Evolutionary conservation across 1,140 invertebrate genomes (phyloP), one percentile per base, ranked within the genome.

Genomic region (Drosophila oshimai): DNA sequence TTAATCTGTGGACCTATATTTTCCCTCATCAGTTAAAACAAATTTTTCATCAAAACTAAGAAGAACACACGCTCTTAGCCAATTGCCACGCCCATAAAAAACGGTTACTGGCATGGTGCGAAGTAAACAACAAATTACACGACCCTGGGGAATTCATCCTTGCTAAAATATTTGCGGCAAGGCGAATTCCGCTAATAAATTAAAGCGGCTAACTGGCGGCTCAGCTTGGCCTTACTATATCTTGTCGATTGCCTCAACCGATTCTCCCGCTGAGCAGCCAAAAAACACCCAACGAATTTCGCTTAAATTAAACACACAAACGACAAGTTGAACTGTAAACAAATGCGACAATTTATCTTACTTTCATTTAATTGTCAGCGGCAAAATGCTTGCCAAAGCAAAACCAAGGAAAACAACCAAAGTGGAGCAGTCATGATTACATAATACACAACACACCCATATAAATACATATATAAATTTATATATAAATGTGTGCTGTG

Each of bases 331-430:
- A 77, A 81, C 77, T 87, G 81, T 87, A 87, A 87, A 87, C 81
- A 87, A 87, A 81, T 74, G 81, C 81, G 81, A 74, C 83, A 87
- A 87, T 87, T 87, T 87, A 87, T 87, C 83, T 87, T 87, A 81
- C 81, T 87, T 87, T 81, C 81, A 64, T 87, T 87, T 87, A 87
- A 87, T 87, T 87, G 81, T 87, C 81, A 77, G 72, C 76, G 73
- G 42, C 47, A 68, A 87, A 87, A 77, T 73, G 81, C 81, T 87
- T 69, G 69, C 55, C 68, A 87, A 87, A 60, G 42, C 76, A 78
- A 77, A 80, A 58, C 34, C 41, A 55, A 71, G 55, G 53, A 57
- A 54, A 62, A 71, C 67, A 53, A 33, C 22, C 41, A 67, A 71
- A 70, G 26, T 60, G 68, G 26, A 58, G 51, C 47, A 65, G 58